phyloP scores from a whole-genome alignment of 2,888 invertebrate species.

The Petrophora chlorosata region DNA sequence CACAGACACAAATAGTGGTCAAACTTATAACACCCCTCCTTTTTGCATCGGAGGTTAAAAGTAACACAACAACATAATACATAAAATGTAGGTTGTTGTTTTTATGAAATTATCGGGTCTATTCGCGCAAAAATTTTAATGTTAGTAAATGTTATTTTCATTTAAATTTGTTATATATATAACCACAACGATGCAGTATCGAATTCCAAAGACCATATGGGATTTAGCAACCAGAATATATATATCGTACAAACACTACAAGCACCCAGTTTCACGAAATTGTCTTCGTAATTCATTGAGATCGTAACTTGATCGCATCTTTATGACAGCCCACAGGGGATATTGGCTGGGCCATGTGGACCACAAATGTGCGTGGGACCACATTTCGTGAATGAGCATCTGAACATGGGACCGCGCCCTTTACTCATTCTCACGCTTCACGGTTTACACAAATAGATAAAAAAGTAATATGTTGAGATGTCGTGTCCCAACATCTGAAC shows the following conservation, averaged over 20 bases:
- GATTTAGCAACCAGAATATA: too few relatives aligned
- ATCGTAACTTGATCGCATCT: conserved; percentile 28
- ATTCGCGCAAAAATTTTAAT: too few relatives aligned
- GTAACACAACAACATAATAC: too few relatives aligned
- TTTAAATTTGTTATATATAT: too few relatives aligned
- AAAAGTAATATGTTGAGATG: conserved; percentile 46
- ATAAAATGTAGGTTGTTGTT: too few relatives aligned
- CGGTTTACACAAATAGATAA: conserved; percentile 63
- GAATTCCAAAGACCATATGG: too few relatives aligned
- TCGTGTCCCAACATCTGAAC: conserved; percentile 35
- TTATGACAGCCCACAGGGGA: conserved; percentile 16
- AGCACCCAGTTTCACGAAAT: background rate
- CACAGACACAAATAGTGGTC: too few relatives aligned
- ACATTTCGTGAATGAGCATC: conserved; percentile 69
- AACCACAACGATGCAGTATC: too few relatives aligned
- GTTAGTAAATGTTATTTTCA: too few relatives aligned
- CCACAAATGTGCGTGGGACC: conserved; percentile 74
- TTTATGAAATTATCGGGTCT: too few relatives aligned
- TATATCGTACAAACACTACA: background rate
- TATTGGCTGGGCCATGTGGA: conserved; percentile 61
- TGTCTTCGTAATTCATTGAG: conserved; percentile 11
- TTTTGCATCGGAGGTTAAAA: too few relatives aligned
- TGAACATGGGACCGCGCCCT: conserved; percentile 62
- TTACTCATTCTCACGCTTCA: conserved; percentile 75
- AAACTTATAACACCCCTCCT: too few relatives aligned